Conservation (phyloP, 2,888 invertebrate genomes). For the Euplagia quadripunctaria region DNA sequence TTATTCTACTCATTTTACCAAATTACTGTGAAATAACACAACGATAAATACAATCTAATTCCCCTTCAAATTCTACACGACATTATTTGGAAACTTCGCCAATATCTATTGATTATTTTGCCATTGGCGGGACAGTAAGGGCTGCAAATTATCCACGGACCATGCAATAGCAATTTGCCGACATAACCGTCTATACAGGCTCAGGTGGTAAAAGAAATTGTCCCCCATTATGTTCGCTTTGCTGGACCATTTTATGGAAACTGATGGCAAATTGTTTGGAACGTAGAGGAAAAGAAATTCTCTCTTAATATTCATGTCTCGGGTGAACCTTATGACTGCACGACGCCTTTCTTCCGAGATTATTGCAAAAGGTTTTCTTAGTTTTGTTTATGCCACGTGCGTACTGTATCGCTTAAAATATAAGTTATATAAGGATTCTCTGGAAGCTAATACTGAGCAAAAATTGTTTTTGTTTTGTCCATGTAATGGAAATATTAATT, state of each 20-base stretch:
- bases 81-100: constrained; percentile 39
- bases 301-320: constrained; percentile 77
- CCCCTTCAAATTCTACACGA: constrained; percentile 14
- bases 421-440: constrained; percentile 49
- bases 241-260: constrained; percentile 77
- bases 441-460: constrained; percentile 25
- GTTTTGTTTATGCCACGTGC: constrained; percentile 59
- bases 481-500: neutral
- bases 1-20: neutral
- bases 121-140: constrained; percentile 36
- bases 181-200: constrained; percentile 56
- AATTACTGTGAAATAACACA: neutral
- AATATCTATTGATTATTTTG: constrained; percentile 45
- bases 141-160: constrained; percentile 55
- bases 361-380: constrained; percentile 56
- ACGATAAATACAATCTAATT: constrained; percentile 14
- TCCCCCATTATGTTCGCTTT: constrained; percentile 76
- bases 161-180: constrained; percentile 54
- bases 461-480: constrained; percentile 17
- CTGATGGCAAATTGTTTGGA: constrained; percentile 77
- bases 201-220: constrained; percentile 82
- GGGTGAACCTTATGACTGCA: constrained; percentile 59
- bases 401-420: constrained; percentile 55
- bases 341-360: constrained; percentile 53
- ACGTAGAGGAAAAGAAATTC: constrained; percentile 61